phyloP scores from a whole-genome alignment of 2,888 invertebrate species.

The Chymomyza procnemis region DNA sequence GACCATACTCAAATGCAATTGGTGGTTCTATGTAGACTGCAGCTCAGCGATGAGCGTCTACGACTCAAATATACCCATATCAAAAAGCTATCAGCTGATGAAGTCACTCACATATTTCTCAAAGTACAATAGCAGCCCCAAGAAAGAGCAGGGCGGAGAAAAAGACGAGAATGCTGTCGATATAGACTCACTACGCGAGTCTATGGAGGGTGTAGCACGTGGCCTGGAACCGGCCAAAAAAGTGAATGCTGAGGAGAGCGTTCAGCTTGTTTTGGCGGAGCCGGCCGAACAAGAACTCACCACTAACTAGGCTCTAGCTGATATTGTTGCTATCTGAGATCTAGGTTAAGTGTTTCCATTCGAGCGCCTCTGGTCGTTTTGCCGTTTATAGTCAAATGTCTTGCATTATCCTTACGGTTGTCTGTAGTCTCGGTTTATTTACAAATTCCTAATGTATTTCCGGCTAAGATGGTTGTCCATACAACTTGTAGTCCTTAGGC shows the following conservation, averaged over 20 bases:
- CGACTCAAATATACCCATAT: constrained; percentile 93
- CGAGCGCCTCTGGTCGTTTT: constrained; percentile 67
- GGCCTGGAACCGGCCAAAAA: constrained; percentile 52
- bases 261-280: not conserved
- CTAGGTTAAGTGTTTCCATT: constrained; percentile 61
- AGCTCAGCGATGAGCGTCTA: constrained; percentile 88
- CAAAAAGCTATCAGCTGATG: constrained; percentile 94
- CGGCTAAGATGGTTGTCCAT: constrained; percentile 2
- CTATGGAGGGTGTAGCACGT: constrained; percentile 64
- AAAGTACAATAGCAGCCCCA: constrained; percentile 84
- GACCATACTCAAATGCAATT: constrained; percentile 93
- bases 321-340: constrained; percentile 59
- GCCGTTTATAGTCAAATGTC: constrained; percentile 64
- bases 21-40: constrained; percentile 97
- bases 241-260: constrained; percentile 14
- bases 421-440: constrained; percentile 45
- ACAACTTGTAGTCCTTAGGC: constrained; percentile 2
- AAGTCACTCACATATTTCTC: constrained; percentile 93
- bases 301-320: not conserved
- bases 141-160: constrained; percentile 52
- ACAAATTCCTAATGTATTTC: constrained; percentile 38
- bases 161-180: constrained; percentile 66
- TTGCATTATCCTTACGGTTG: constrained; percentile 55
- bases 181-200: constrained; percentile 67
- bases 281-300: not conserved